Percentiles rank a stretch among this genome's conserved stretches.
Evolutionary conservation across 2,113 vertebrate genomes (phyloP).

Genomic region (Pterocles gutturalis): DNA sequence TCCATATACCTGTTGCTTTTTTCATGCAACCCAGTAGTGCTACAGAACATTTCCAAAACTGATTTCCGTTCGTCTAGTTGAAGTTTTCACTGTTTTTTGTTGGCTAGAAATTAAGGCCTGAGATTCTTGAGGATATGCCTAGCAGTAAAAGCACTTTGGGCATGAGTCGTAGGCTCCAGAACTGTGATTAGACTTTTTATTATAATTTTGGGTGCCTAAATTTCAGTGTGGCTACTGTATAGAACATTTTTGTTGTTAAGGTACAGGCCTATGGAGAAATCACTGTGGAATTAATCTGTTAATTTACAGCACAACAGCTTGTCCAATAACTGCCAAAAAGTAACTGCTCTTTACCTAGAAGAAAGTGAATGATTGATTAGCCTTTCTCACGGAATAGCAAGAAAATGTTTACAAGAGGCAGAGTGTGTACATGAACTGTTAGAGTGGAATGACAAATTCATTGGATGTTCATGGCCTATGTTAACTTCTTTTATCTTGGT

Average conservation of each 20-base stretch:
- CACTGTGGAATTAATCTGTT: background rate
- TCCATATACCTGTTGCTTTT: background rate
- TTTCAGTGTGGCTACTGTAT: background rate
- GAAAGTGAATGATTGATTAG: background rate
- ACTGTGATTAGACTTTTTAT: background rate
- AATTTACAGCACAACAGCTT: background rate
- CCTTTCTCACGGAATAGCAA: background rate
- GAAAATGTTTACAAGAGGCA: background rate
- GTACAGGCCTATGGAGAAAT: background rate
- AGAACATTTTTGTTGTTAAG: background rate
- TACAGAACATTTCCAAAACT: background rate
- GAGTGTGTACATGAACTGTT: background rate
- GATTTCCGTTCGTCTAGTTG: background rate
- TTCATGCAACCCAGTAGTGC: background rate
- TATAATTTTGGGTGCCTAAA: background rate
- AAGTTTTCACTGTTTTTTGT: background rate
- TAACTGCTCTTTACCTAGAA: conserved; percentile 2
- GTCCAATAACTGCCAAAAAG: background rate
- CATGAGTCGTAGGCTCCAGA: background rate
- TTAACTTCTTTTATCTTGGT: background rate
- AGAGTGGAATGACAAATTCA: background rate
- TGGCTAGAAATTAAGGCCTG: background rate
- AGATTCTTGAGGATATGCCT: background rate
- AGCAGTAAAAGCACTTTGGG: background rate
- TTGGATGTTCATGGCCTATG: background rate